Conservation (phyloP, 2,113 vertebrate species). For the Hippolais icterina region DNA sequence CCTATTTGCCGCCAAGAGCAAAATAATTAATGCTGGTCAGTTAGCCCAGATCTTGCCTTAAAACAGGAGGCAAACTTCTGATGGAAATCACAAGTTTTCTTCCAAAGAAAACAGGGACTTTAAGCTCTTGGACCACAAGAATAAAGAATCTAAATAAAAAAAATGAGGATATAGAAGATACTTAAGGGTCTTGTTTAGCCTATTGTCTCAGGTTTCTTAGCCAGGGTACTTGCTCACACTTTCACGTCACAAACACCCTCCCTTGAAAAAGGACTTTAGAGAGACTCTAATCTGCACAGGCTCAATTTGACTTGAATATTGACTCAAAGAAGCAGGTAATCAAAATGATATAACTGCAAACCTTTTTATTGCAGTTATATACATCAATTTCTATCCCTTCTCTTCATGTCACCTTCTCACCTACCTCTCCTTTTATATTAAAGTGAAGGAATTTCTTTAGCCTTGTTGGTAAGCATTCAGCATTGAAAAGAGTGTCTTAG, state of each 20-base stretch:
- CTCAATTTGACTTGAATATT: background rate
- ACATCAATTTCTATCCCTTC: background rate
- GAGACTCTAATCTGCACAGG: background rate
- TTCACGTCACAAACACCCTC: background rate
- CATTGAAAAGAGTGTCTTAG: background rate
- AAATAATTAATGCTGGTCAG: background rate
- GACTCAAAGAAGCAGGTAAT: background rate
- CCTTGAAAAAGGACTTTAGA: background rate
- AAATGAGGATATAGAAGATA: fast-evolving
- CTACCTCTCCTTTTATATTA: background rate
- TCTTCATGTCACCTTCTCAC: background rate
- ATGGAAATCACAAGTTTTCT: background rate
- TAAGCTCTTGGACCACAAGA: background rate
- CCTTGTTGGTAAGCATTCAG: background rate
- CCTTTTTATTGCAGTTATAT: background rate
- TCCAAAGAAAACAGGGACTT: background rate
- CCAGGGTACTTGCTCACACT: background rate
- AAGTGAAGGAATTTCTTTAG: background rate
- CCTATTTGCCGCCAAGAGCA: background rate
- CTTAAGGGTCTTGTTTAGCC: background rate
- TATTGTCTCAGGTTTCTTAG: background rate
- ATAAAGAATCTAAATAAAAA: background rate
- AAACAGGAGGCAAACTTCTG: background rate
- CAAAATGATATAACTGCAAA: background rate
- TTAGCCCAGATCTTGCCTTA: background rate